Evolutionary conservation across 2,113 vertebrate species (phyloP).

Genomic region (Zingel zingel): DNA sequence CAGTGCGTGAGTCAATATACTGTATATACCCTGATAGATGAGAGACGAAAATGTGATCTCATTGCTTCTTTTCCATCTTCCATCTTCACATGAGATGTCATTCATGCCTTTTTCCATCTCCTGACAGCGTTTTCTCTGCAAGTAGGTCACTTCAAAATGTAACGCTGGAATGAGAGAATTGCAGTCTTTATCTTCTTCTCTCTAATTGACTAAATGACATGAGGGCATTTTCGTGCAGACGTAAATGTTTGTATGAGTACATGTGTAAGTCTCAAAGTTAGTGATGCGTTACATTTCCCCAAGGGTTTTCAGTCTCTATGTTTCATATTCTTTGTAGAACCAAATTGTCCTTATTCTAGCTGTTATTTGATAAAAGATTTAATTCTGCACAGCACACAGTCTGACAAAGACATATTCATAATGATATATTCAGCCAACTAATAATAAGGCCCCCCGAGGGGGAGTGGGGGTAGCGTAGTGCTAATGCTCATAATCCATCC

Average conservation of each 20-base stretch:
- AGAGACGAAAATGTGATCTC: conserved; percentile 26
- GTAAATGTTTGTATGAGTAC: neutral
- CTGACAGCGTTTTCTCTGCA: conserved; percentile 46
- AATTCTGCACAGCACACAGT: conserved; percentile 13
- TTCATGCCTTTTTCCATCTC: conserved; percentile 25
- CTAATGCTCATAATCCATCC: conserved; percentile 54
- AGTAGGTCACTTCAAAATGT: conserved; percentile 67
- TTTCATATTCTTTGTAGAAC: conserved; percentile 12
- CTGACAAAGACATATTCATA: conserved; percentile 48
- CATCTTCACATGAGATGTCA: conserved; percentile 38
- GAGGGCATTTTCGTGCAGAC: neutral
- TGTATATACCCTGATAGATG: conserved; percentile 16
- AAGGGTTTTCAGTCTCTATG: neutral
- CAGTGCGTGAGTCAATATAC: conserved; percentile 18
- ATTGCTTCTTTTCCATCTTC: conserved; percentile 12
- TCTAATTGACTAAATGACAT: conserved; percentile 42
- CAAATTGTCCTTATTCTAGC: conserved; percentile 26
- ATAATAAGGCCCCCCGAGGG: conserved; percentile 42
- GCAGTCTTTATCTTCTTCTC: conserved; percentile 12
- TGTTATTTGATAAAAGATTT: conserved; percentile 45
- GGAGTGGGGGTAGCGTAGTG: neutral
- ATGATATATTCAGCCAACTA: conserved; percentile 56
- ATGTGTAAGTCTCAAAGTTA: neutral
- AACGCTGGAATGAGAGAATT: conserved; percentile 48
- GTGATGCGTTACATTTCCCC: neutral